Conservation (phyloP, 2,797 vertebrate species). For the Pyrocephalus nanus region DNA sequence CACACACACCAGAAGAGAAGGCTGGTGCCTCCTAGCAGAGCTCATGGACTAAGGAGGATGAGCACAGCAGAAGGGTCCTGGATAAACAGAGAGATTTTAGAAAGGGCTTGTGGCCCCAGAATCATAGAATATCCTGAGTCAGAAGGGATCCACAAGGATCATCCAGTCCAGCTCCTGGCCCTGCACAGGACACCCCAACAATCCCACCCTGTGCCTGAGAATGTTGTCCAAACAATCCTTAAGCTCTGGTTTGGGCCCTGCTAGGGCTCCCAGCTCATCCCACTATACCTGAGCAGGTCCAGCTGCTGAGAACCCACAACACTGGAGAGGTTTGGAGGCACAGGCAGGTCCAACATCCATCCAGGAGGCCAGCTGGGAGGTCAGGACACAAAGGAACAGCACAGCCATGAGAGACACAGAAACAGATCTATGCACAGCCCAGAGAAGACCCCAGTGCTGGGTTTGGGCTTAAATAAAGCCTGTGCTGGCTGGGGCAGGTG, state of each 20-base stretch:
- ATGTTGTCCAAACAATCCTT: not conserved
- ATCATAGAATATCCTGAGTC: too few relatives aligned
- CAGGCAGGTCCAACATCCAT: not conserved
- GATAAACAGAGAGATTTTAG: rapidly evolving
- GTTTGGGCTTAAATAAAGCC: not conserved
- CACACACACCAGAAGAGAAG: not conserved
- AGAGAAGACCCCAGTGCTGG: rapidly evolving
- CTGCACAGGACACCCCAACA: not conserved
- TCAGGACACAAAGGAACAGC: not conserved
- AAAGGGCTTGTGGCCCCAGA: not conserved
- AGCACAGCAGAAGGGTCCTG: not conserved
- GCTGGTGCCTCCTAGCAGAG: not conserved
- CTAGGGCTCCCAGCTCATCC: not conserved
- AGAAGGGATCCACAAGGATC: not conserved
- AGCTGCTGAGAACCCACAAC: not conserved
- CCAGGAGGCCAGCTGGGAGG: rapidly evolving
- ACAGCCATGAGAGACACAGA: rapidly evolving
- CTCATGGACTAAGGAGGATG: not conserved
- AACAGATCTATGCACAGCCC: rapidly evolving
- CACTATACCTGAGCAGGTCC: rapidly evolving
- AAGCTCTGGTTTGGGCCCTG: not conserved
- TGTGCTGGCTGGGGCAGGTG: not conserved
- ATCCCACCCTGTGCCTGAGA: not conserved
- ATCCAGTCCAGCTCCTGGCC: too few relatives aligned
- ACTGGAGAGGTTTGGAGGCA: too few relatives aligned